Base-by-base conservation (phyloP, 2,797 vertebrate species). In the Trematomus bernacchii region DNA sequence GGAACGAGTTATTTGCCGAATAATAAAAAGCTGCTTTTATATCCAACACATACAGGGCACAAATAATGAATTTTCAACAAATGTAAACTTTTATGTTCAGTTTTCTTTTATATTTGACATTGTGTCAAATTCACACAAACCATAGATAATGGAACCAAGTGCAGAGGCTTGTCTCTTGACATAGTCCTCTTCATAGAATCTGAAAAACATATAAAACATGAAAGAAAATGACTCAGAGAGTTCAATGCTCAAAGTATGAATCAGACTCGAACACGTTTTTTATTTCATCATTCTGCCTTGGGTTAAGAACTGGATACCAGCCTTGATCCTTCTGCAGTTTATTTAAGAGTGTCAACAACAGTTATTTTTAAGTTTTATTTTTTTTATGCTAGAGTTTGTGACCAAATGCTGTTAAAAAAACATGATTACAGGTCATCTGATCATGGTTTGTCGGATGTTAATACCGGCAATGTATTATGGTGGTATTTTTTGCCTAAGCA, bases 151-250 rank as follows among this genome's bases (percentile, higher is more conserved):
- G 61, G 65, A 2, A 16, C n/a, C n/a, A 59, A 77, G 48, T 46
- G 59, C n/a, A 77, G 63, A 71, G 40, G 61, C 58, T 71, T 53
- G 30, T 77, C 75, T 85, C 68, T 79, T 66, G 44, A 83, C 72
- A 82, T 33, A 48, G 60, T 52, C 64, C 33, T 80, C 62, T 85
- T 83, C 10, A 82, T 85, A 57, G 71, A 87, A 80, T 58, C 84
- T 85, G 73, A 79, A 87, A 76, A 84, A 85, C 80, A 33, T 46
- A 21, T 70, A 84, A 59, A 83, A 83, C 89, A 78, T 66, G 67
- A 57, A 66, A 44, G 65, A 86, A 87, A 82, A 88, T 82, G 67
- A 83, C 23, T 54, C 67, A 68, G n/a, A 58, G 64, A 81, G 73
- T 77, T 50, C 51, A 77, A 55, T 55, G 21, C 46, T 79, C 55